These are phyloP conservation scores for Parasteatoda lunata DNA, from an alignment of 2,888 invertebrate species.

Conservation along the genomic window DNA sequence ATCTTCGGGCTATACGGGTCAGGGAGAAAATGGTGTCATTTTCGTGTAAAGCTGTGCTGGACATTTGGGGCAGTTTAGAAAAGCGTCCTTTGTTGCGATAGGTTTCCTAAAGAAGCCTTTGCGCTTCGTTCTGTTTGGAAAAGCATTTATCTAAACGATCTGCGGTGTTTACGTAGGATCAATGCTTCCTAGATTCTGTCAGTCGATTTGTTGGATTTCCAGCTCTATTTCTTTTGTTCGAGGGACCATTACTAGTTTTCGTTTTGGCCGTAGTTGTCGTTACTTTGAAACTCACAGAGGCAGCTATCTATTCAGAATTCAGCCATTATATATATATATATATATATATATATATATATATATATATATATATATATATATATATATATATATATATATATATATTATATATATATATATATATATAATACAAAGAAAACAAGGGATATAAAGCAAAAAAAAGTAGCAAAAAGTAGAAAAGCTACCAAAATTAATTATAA, in stretches of 20 bases:
- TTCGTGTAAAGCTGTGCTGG: too few species aligned
- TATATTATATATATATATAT: not conserved
- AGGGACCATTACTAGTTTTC: not conserved
- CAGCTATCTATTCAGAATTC: not conserved
- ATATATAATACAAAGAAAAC: too few species aligned
- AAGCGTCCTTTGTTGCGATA: not conserved
- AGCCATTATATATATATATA: not conserved
- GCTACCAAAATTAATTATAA: too few species aligned
- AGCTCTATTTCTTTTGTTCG: not conserved
- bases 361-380: not conserved
- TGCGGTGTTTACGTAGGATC: not conserved
- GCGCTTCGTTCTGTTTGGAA: not conserved
- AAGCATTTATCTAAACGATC: slow-evolving; percentile 3
- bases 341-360: not conserved
- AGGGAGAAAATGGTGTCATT: too few species aligned
- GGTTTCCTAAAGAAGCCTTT: not conserved
- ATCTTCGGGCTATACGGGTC: not conserved
- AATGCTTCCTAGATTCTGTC: not conserved
- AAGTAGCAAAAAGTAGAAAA: too few species aligned
- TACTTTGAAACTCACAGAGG: too few species aligned
- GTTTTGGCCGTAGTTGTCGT: too few species aligned
- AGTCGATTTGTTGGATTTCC: not conserved
- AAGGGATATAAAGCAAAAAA: too few species aligned
- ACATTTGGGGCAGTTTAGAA: too few species aligned
- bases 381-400: not conserved